phyloP scores from a whole-genome alignment of 2,888 invertebrate genomes.

The Danaus chrysippus region DNA sequence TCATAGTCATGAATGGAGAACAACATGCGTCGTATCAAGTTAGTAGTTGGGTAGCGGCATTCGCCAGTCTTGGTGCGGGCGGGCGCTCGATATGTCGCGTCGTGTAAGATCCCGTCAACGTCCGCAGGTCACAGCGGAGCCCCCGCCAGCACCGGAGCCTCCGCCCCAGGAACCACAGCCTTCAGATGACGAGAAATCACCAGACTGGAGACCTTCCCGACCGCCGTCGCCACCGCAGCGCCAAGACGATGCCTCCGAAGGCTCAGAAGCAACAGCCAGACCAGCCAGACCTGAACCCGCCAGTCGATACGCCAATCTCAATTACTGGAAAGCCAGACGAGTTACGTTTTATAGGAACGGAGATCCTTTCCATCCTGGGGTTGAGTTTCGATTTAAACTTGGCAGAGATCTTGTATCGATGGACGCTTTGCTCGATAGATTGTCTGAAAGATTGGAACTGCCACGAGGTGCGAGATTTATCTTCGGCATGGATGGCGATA shows the following conservation, averaged over 20 bases:
- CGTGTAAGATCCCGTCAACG: constrained; percentile 59
- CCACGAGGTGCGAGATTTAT: constrained; percentile 94
- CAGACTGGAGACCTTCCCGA: constrained; percentile 73
- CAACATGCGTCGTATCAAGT: constrained; percentile 35
- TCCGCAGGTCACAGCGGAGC: constrained; percentile 70
- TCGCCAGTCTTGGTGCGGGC: constrained; percentile 59
- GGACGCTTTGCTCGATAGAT: constrained; percentile 90
- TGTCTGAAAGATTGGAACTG: constrained; percentile 92
- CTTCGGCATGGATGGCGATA: constrained; percentile 94
- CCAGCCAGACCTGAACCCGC: constrained; percentile 78
- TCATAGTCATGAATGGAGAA: constrained; percentile 35
- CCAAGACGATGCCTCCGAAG: constrained; percentile 69
- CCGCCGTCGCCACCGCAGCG: constrained; percentile 66
- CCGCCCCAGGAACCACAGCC: constrained; percentile 61
- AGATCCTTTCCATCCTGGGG: constrained; percentile 93
- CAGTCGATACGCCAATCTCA: constrained; percentile 87
- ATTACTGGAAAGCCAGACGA: constrained; percentile 91
- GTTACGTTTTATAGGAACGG: constrained; percentile 96
- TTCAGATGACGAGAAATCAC: constrained; percentile 75
- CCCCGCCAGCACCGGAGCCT: constrained; percentile 62
- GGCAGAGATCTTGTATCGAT: constrained; percentile 92
- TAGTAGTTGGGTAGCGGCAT: constrained; percentile 35
- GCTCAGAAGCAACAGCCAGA: constrained; percentile 76
- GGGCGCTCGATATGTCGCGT: constrained; percentile 67
- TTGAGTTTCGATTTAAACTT: constrained; percentile 91